These are phyloP conservation scores for Timandra comae DNA, from an alignment of 2,888 invertebrate genomes.

Conservation along the genomic window DNA sequence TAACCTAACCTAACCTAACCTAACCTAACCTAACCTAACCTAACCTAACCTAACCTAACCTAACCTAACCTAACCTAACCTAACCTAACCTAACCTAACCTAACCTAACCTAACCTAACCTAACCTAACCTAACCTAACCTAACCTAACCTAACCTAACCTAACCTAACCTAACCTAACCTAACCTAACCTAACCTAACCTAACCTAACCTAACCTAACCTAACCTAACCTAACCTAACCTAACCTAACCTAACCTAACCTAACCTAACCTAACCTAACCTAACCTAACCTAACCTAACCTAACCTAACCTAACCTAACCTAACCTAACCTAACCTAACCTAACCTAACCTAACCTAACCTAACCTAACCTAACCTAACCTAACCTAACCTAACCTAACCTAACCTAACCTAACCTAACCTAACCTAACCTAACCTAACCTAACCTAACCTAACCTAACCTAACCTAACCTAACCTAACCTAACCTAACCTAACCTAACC, in stretches of 20 bases:
- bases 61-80: conserved; percentile 8
- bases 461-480: conserved; percentile 10
- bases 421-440: conserved; percentile 4
- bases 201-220: conserved; percentile 7
- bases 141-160: conserved; percentile 5
- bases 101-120: conserved; percentile 7
- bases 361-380: conserved; percentile 14
- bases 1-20: conserved; percentile 7
- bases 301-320: conserved; percentile 8
- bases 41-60: too few species aligned
- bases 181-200: conserved; percentile 6
- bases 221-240: conserved; percentile 5
- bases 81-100: conserved; percentile 9
- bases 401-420: conserved; percentile 9
- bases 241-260: too few species aligned
- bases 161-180: conserved; percentile 6
- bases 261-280: conserved; percentile 5
- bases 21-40: conserved; percentile 7
- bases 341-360: conserved; percentile 14
- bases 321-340: conserved; percentile 2
- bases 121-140: conserved; percentile 9
- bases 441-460: conserved; percentile 10
- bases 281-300: conserved; percentile 3
- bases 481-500: conserved; percentile 4
- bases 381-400: conserved; percentile 10